These are phyloP conservation scores for human (Homo sapiens) DNA, from an alignment of 2,113 vertebrate species.

Conservation along the genomic window GRCh38 chr7:35183001-35183500, in stretches of 20 bases:
- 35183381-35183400: neutral
- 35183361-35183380: neutral
- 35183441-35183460: neutral
- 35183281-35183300: neutral
- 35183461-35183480: constrained; percentile 31
- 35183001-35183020: no score
- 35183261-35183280: constrained; percentile 16
- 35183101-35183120: no score
- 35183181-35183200: neutral
- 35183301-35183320: neutral
- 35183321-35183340: neutral
- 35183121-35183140: no score
- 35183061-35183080: no score
- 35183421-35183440: neutral
- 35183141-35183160: no score
- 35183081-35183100: no score
- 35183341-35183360: neutral
- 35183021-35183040: no score
- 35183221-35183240: neutral
- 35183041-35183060: no score
- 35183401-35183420: neutral
- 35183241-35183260: neutral
- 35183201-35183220: neutral
- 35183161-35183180: neutral
- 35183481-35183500: constrained; percentile 81